Conservation (phyloP, 1,140 invertebrate genomes). For the Eufriesea mexicana region DNA sequence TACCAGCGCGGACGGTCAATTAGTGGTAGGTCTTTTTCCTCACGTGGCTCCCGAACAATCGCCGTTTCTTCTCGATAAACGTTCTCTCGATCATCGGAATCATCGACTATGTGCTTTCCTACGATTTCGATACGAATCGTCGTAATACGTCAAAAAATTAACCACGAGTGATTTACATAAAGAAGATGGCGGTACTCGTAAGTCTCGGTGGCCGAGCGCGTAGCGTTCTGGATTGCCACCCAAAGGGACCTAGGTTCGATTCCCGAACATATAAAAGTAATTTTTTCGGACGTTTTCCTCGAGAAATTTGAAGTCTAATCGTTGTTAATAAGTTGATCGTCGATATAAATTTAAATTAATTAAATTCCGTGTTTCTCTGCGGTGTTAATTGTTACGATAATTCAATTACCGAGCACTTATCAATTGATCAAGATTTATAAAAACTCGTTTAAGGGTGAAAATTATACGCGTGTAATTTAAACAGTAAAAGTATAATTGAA, state of each 20-base stretch:
- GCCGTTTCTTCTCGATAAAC: background rate
- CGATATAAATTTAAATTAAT: background rate
- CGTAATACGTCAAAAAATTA: background rate
- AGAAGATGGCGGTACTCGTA: background rate
- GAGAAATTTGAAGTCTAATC: background rate
- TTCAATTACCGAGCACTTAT: background rate
- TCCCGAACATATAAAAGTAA: too few species aligned
- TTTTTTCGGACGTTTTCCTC: background rate
- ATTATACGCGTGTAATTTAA: slow-evolving; percentile 19
- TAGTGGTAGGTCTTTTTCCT: slow-evolving; percentile 20
- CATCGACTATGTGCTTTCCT: slow-evolving; percentile 7
- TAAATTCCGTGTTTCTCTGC: too few species aligned
- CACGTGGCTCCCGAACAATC: background rate
- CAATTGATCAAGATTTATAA: background rate
- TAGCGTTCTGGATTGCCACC: background rate
- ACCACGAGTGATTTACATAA: background rate
- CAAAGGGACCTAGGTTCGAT: background rate
- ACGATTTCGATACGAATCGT: slow-evolving; percentile 13
- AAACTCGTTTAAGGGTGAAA: too few species aligned
- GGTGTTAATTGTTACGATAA: background rate
- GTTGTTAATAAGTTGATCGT: background rate
- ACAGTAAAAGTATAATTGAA: background rate
- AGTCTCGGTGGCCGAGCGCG: background rate
- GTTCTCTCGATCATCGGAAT: background rate
- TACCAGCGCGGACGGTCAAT: background rate